Percentiles rank a stretch among this genome's conserved stretches.
Evolutionary conservation across 2,113 vertebrate genomes (phyloP).

Genomic region (Sphyrna mokarran): DNA sequence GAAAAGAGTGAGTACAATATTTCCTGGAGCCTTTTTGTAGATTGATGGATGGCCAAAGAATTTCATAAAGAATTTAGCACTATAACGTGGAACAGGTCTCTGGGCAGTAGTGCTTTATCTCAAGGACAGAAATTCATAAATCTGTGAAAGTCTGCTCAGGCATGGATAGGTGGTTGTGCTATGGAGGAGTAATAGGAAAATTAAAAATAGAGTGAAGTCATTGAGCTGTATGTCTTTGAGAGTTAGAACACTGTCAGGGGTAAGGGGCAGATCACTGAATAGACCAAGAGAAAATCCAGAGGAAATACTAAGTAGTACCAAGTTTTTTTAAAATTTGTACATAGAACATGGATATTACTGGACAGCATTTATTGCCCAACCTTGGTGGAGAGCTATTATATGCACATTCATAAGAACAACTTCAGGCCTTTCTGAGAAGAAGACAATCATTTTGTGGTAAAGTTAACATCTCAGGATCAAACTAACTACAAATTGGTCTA

Average conservation of each 20-base stretch:
- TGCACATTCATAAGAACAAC: not conserved
- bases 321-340: not conserved
- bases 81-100: not conserved
- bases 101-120: not conserved
- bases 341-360: not conserved
- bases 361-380: not conserved
- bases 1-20: slow-evolving; percentile 66
- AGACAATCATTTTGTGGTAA: not conserved
- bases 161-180: not conserved
- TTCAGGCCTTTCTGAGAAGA: not conserved
- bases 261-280: not conserved
- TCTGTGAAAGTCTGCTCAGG: not conserved
- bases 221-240: not conserved
- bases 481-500: not conserved
- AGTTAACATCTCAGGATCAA: not conserved
- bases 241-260: not conserved
- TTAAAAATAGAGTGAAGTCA: not conserved
- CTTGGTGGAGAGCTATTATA: not conserved
- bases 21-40: not conserved
- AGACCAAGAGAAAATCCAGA: not conserved
- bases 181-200: not conserved
- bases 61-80: not conserved
- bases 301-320: not conserved
- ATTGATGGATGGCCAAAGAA: not conserved
- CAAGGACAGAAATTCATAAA: not conserved